Evolutionary conservation across 2,113 vertebrate genomes (phyloP), one percentile per base, ranked within the genome.

Genomic region (Arothron firmamentum): DNA sequence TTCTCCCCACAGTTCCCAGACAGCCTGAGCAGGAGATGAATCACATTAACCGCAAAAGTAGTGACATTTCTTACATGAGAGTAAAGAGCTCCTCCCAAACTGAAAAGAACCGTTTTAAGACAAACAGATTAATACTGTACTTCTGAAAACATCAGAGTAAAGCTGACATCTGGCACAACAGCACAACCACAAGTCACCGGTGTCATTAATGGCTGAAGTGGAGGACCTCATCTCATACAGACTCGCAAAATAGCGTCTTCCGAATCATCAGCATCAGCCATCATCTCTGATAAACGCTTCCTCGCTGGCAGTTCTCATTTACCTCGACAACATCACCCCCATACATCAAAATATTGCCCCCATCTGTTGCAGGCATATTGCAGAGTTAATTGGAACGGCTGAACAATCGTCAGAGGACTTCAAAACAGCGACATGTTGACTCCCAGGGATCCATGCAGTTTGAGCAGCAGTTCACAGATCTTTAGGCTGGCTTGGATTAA

Each of bases 311-410:
- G 25, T 43, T 50, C 41, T 56, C 65, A 56, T 72, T 65, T 70
- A 72, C 48, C 49, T 69, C 53, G 16, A 13, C 34, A 18, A 21
- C 15, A 53, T 21, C 59, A 54, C 62, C 62, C 42, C 61, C 18
- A 77, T 67, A 72, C 70, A 63, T 75, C 65, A 51, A 74, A 70
- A 68, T 41, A 69, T 49, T 43, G 15, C 4, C 38, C 20, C 75
- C 78, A 72, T 85, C 77, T 82, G 79, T 80, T 80, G 52, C 23
- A 53, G 9, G 59, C 74, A 72, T 67, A 68, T 72, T 80, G 78
- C 49, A 17, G 60, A 51, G 66, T 65, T 46, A 72, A 67, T 65
- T 66, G 59, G 34, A 72, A 68, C 14, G 64, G 67, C 71, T 79
- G 65, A 42, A 53, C 83, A 66, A 66, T 11, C 72, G 72, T 74